These are phyloP conservation scores for Chrysogorgia sp. DNA, from an alignment of 92 coral and sea anemone species.

Conservation along the genomic window DNA sequence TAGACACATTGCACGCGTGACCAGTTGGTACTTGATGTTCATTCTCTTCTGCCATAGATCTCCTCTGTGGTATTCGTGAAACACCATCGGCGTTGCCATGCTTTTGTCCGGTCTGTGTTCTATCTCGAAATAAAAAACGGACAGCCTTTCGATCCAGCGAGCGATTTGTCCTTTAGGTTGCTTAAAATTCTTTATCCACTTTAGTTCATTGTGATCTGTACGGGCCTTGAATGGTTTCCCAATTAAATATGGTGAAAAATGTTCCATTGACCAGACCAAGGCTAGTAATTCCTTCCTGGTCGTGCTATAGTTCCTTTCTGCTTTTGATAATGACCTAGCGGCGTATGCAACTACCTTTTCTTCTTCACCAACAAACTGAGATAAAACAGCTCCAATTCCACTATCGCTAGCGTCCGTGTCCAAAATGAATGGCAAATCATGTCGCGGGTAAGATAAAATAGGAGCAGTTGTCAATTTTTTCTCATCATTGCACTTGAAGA, in stretches of 20 bases:
- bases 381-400: constrained; percentile 25
- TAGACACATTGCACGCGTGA: neutral
- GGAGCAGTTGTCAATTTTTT: no score
- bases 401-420: constrained; percentile 53
- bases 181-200: constrained; percentile 25
- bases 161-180: constrained; percentile 38
- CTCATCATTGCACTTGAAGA: constrained; percentile 10
- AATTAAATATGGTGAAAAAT: constrained; percentile 25
- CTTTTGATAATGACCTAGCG: neutral
- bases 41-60: neutral
- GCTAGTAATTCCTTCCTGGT: constrained; percentile 34
- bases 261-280: constrained; percentile 38
- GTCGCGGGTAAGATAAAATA: constrained; percentile 42
- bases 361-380: neutral
- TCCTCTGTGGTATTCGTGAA: neutral
- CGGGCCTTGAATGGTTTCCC: constrained; percentile 25
- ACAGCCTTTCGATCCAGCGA: neutral
- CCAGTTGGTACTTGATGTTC: neutral
- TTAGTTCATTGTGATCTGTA: constrained; percentile 23
- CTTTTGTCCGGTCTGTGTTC: constrained; percentile 16
- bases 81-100: constrained; percentile 46
- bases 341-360: constrained; percentile 36
- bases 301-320: constrained; percentile 41
- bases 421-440: constrained; percentile 49
- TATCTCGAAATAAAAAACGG: constrained; percentile 2